A percentile compares a stretch with the other conserved stretches of the same genome.
Conservation (phyloP, 1,140 invertebrate genomes). For the Lethocerus indicus region DNA sequence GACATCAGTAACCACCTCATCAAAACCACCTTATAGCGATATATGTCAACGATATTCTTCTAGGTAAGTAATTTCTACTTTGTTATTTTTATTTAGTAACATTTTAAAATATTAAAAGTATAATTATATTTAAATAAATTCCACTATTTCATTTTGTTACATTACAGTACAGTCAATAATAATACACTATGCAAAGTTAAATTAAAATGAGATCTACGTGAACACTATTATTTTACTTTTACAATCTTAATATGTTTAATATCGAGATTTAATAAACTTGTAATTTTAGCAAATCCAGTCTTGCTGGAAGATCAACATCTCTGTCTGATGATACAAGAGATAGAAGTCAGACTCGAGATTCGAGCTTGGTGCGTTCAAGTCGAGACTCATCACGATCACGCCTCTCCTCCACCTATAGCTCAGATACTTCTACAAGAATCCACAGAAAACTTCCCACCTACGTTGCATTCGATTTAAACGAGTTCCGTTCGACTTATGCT, state of each 20-base stretch:
- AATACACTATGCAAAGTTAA: background rate
- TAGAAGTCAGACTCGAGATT: slow-evolving; percentile 8
- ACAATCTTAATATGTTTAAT: background rate
- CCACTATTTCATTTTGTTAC: background rate
- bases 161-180: background rate
- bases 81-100: background rate
- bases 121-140: background rate
- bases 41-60: background rate
- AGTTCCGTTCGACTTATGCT: slow-evolving; percentile 5
- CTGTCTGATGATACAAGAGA: slow-evolving; percentile 9
- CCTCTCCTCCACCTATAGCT: background rate
- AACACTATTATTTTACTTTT: background rate
- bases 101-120: background rate
- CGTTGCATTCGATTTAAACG: slow-evolving; percentile 4
- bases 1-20: slow-evolving; percentile 2
- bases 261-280: background rate
- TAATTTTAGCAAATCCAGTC: background rate
- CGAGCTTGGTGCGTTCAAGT: background rate
- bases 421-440: background rate
- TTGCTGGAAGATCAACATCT: slow-evolving; percentile 6
- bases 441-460: slow-evolving; percentile 2
- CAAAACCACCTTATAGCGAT: background rate
- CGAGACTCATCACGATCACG: background rate
- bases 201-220: background rate
- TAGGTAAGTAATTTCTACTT: background rate